Percentiles rank a stretch among this genome's conserved stretches.
Conservation (phyloP, 2,888 invertebrate species). For the Lamellibrachia columna region DNA sequence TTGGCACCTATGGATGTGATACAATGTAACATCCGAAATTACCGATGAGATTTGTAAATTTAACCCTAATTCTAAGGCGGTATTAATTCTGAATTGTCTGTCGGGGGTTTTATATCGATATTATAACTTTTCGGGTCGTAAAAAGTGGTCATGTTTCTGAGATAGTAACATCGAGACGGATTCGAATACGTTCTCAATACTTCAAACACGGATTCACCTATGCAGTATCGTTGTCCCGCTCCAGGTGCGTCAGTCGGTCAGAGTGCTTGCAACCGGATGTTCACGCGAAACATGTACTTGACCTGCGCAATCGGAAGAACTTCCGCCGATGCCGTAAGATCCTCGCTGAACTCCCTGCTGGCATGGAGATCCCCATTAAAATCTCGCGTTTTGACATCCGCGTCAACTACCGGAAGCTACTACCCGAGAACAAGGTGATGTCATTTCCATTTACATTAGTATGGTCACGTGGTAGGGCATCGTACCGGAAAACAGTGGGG, state of each 20-base stretch:
- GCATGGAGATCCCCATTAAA: conserved; percentile 36
- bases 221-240: neutral
- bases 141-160: no score
- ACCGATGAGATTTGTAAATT: no score
- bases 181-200: neutral
- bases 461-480: no score
- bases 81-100: no score
- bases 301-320: conserved; percentile 31
- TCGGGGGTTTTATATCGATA: no score
- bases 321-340: conserved; percentile 33
- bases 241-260: conserved; percentile 23
- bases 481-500: no score
- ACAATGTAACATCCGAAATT: no score
- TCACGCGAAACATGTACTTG: conserved; percentile 29
- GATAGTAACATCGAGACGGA: no score
- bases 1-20: no score
- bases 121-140: no score
- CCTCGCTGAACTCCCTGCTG: conserved; percentile 33
- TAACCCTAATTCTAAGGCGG: no score
- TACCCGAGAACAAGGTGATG: conserved; percentile 36
- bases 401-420: conserved; percentile 40
- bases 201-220: neutral
- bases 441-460: neutral
- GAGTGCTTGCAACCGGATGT: conserved; percentile 27
- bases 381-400: conserved; percentile 38